Evolutionary conservation across 2,113 vertebrate species (phyloP), one percentile per base, ranked within the genome.

Genomic region (Salvator merianae): DNA sequence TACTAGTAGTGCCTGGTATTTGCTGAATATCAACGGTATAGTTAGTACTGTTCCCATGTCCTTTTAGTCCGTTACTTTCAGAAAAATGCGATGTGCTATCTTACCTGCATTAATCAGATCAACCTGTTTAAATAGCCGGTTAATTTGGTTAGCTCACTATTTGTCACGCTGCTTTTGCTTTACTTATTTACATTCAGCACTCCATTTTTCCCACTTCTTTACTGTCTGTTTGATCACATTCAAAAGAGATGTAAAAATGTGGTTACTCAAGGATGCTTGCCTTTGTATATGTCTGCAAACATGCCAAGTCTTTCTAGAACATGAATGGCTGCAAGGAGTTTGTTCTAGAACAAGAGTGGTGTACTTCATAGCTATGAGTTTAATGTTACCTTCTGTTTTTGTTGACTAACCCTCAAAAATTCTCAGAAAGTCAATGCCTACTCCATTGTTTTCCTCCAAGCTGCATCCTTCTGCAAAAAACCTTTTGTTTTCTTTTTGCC

Each of bases 111-210:
- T 75, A 70, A 22, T 72, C 88, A 50, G 1, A 22, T 79, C 24
- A 68, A 5, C 30, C 74, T 20, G 38, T 28, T 78, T 82, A 40
- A 18, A 3, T 59, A 34, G 2, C 1, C 13, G 86, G 40, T 63
- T 79, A 65, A 82, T 34, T 66, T 50, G n/a, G 40, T 68, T 50
- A 76, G 24, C 53, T 82, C 77, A 22, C 69, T 59, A 50, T 79
- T 40, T 34, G 84, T 90, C 84, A 40, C 30, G 16, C 69, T 82
- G 24, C 28, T 28, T 88, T 13, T 59, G 24, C 76, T 73, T 81
- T 9, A n/a, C 55, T 86, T 77, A 69, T 83, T 30, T 73, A 5
- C 77, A 86, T 47, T 87, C 13, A 68, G 74, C 77, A 26, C 34
- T 66, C 88, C 88, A 83, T 53, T 89, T 74, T 8, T 82, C 81